These are phyloP conservation scores for Lordiphosa fenestrarum DNA, from an alignment of 2,888 invertebrate species.

Conservation along the genomic window DNA sequence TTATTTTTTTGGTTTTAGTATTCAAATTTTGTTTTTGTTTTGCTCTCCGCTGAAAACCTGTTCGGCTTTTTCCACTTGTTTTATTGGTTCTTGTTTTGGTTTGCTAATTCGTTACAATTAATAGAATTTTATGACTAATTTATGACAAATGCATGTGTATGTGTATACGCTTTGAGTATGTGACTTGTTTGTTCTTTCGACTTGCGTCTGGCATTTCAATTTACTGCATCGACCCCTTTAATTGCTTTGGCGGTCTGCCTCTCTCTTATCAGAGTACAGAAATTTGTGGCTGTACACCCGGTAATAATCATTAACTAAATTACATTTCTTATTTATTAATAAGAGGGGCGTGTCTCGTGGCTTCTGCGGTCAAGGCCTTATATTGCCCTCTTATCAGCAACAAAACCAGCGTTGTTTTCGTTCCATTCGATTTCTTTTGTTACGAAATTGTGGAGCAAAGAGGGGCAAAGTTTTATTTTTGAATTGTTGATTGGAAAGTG, in stretches of 20 bases:
- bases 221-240: slow-evolving; percentile 13
- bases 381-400: slow-evolving; percentile 22
- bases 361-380: slow-evolving; percentile 24
- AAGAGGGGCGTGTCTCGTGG: slow-evolving; percentile 33
- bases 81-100: slow-evolving; percentile 62
- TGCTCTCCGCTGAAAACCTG: slow-evolving; percentile 1
- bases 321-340: not conserved
- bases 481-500: slow-evolving; percentile 5
- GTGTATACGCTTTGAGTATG: slow-evolving; percentile 3
- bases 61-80: slow-evolving; percentile 26
- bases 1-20: slow-evolving; percentile 2
- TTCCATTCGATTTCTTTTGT: slow-evolving; percentile 46
- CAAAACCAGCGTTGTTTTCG: not conserved
- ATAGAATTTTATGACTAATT: slow-evolving; percentile 19
- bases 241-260: not conserved
- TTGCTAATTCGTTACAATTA: slow-evolving; percentile 52
- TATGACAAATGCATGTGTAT: slow-evolving; percentile 7
- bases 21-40: slow-evolving; percentile 5
- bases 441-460: slow-evolving; percentile 49
- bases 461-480: slow-evolving; percentile 31
- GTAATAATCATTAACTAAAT: slow-evolving; percentile 6
- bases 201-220: slow-evolving; percentile 27
- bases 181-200: slow-evolving; percentile 20
- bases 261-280: not conserved
- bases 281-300: not conserved